Evolutionary conservation across 2,113 vertebrate genomes (phyloP), one percentile per base, ranked within the genome.

Genomic region (Poeciliopsis turrubarensis): DNA sequence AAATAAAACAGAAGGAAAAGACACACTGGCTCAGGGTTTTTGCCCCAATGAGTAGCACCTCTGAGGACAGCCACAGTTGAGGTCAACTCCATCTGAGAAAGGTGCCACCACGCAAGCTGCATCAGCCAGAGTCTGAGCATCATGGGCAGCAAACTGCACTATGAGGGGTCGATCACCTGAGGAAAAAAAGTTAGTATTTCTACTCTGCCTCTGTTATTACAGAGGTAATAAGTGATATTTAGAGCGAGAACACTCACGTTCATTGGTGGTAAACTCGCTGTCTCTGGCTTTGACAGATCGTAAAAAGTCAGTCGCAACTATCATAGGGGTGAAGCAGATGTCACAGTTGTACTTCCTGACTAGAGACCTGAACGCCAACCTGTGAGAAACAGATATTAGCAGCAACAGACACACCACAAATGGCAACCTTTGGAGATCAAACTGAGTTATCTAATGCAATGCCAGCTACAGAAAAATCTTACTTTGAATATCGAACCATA

Each of bases 401-500:
- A 26, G 51, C 14, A 22, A 32, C 3, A 31, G 15, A 68, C 17
- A 51, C 12, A 9, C 4, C 7, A 22, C 13, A 51, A 29, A 51
- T 27, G 39, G 17, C 5, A 26, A 17, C 37, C 15, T n/a, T 39
- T 12, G 1, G 14, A 22, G 47, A 57, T 57, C 51, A 25, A 57
- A n/a, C 4, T 11, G 17, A 47, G 44, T 47, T 47, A 47, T 47
- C 14, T 47, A 47, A 7, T 47, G 44, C 44, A 47, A 47, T 47
- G 44, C 44, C 7, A 47, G 17, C 44, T 63, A 31, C 14, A 63
- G 7, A 22, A 34, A 11, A 31, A 11, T 22, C 97, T 96, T 94
- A 99, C 98, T 99, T 99, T 69, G 97, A 99, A 88, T 99, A 99
- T 65, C 98, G 96, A 13, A 99, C 98, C 98, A 99, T 99, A 0